These are phyloP conservation scores for Thymallus thymallus DNA, from an alignment of 2,113 vertebrate genomes.

Conservation along the genomic window DNA sequence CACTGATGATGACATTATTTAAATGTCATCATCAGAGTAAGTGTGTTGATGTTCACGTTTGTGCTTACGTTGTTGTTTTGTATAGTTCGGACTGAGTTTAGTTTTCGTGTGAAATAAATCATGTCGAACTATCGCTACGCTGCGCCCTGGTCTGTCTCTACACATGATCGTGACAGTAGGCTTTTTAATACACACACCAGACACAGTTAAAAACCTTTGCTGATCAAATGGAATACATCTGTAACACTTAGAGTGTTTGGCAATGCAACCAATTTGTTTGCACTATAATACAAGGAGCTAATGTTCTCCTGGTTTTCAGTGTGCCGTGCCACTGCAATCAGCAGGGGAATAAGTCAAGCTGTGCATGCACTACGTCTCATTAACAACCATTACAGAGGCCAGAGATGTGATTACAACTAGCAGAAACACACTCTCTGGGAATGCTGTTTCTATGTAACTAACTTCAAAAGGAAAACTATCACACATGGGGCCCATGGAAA, in stretches of 20 bases:
- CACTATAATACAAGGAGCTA: not conserved
- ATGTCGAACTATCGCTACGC: no score
- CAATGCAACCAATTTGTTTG: not conserved
- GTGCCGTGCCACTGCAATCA: conserved; percentile 3
- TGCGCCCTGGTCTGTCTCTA: no score
- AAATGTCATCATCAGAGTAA: no score
- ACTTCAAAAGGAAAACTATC: conserved; percentile 28
- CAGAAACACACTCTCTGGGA: conserved; percentile 15
- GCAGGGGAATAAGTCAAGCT: conserved; percentile 48
- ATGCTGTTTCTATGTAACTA: not conserved
- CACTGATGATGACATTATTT: no score
- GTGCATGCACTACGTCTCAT: conserved; percentile 51
- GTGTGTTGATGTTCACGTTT: no score
- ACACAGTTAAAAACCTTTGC: not conserved
- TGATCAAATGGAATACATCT: not conserved
- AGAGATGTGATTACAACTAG: conserved; percentile 31
- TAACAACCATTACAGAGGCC: conserved; percentile 40
- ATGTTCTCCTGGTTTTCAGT: no score
- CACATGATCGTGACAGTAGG: no score
- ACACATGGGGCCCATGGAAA: not conserved
- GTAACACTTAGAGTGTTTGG: not conserved
- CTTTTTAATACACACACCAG: not conserved
- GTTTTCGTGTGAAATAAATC: no score
- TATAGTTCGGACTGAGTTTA: no score
- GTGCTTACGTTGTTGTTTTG: no score